Base-by-base conservation (phyloP, 2,797 vertebrate species). In the Harpagifer antarcticus region DNA sequence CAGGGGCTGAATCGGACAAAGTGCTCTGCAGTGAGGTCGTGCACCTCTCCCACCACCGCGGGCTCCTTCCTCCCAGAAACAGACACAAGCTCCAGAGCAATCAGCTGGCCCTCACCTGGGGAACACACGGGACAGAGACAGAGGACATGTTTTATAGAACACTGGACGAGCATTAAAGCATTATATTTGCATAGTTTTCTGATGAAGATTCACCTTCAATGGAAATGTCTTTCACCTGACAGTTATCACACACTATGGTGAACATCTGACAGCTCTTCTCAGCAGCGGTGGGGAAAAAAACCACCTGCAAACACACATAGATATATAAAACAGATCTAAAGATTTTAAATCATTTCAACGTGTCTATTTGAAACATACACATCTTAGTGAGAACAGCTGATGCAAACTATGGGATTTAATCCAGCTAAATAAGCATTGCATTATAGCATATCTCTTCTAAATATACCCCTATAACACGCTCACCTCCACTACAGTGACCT, bases 221-320 rank as follows among this genome's bases (percentile, higher is more conserved):
- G 64, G 93, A 95, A 84, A 99, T 79, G 48, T 97, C 94, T 81
- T 86, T 95, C 49, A 95, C 87, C 76, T 96, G 97, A 87, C 96
- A 98, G 89, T 96, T 97, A 93, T 99, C 96, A 84, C 97, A 98
- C 48, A 96, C 88, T 2, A 98, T 50, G 42, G 93, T 90, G 79
- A 97, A 99, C 50, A 72, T 88, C 84, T 95, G 91, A 54, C 91
- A 72, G 10, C 82, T 93, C 57, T 56, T 91, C 64, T 93, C 96
- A 10, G 94, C 79, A 20, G 72, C 65, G 9, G 58, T 92, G 16
- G 98, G 98, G 62, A 96, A 96, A 93, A 99, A 99, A 68, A 94
- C 69, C 20, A 97, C 94, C 98, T 99, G 83, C n/a, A 87, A 89
- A 82, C n/a, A 74, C 13, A 74, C 17, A 52, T 11, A 58, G 2